Percentiles rank a stretch among this genome's conserved stretches.
Conservation (phyloP, 2,888 invertebrate species). For the Rhyacophila evoluta region DNA sequence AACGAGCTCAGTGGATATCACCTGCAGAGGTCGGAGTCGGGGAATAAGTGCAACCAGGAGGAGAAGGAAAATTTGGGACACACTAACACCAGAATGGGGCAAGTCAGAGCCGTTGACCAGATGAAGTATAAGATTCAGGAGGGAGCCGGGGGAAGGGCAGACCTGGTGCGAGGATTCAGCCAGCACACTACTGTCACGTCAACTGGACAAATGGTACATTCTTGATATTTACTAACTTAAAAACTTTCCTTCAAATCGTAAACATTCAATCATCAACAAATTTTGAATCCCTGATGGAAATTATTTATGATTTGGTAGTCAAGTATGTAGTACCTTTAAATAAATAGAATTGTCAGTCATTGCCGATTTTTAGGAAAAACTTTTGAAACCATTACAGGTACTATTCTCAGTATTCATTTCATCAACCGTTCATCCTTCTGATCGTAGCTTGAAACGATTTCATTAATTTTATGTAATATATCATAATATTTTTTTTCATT, state of each 20-base stretch:
- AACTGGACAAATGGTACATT: conserved; percentile 50
- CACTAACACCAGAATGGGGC: conserved; percentile 59
- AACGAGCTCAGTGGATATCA: conserved; percentile 66
- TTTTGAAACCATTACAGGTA: no score
- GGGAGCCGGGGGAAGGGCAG: conserved; percentile 47
- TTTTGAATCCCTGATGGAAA: no score
- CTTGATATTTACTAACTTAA: not conserved
- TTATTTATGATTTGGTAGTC: no score
- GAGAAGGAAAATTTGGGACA: conserved; percentile 56
- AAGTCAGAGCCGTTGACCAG: conserved; percentile 61
- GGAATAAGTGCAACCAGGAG: conserved; percentile 68
- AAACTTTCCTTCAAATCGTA: not conserved
- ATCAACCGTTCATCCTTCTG: no score
- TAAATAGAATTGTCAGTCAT: no score
- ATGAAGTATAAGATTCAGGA: conserved; percentile 44
- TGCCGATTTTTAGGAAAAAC: no score
- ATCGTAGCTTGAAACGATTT: no score
- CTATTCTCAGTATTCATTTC: no score
- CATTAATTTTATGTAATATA: no score
- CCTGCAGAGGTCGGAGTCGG: conserved; percentile 69
- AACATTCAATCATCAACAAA: no score
- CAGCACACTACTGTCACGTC: conserved; percentile 49
- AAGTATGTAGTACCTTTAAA: no score
- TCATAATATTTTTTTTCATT: no score
- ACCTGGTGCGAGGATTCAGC: conserved; percentile 49